Evolutionary conservation across 2,888 invertebrate genomes (phyloP), one percentile per base, ranked within the genome.

Genomic region (Acanthosepion lycidas): DNA sequence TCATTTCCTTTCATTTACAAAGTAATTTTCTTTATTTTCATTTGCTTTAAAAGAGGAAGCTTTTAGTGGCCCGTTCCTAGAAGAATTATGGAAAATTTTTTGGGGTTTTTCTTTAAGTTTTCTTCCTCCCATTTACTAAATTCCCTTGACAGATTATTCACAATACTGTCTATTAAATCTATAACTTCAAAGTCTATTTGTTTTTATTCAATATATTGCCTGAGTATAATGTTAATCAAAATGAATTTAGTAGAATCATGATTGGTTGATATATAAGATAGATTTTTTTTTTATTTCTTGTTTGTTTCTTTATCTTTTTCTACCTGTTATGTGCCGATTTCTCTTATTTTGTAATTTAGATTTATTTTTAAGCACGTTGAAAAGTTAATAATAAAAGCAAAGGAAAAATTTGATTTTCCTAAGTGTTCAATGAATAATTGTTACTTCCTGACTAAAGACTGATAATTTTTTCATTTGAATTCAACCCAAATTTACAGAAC

Each of bases 21-120:
- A 59, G 59, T 78, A 78, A 78, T 78, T 78, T 78, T 78, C 78
- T 78, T 78, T 78, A 78, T 78, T 78, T 78, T 78, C 33, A n/a
- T 33, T 78, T 59, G 59, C 33, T 78, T 78, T 78, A 78, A 59
- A 59, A 78, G 78, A n/a, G 78, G 33, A 78, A 78, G 78, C 78
- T 78, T 78, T 78, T 78, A 78, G 78, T 78, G 33, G n/a, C 78
- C n/a, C 78, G 33, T 78, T 78, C 78, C 78, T n/a, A 5, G 78
- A 78, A 78, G 33, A n/a, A n/a, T n/a, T 78, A 78, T n/a, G 78
- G 42, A 78, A 78, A 3, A 59, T 59, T 59, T 78, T 78, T 33
- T 18, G 18, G 78, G 78, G 78, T 15, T 12, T 78, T 78, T 78
- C 78, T n/a, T 78, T 78, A 9, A 78, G 15, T 78, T 4, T 78